Base-by-base conservation (phyloP, 2,113 vertebrate genomes). In the Gymnogyps californianus region DNA sequence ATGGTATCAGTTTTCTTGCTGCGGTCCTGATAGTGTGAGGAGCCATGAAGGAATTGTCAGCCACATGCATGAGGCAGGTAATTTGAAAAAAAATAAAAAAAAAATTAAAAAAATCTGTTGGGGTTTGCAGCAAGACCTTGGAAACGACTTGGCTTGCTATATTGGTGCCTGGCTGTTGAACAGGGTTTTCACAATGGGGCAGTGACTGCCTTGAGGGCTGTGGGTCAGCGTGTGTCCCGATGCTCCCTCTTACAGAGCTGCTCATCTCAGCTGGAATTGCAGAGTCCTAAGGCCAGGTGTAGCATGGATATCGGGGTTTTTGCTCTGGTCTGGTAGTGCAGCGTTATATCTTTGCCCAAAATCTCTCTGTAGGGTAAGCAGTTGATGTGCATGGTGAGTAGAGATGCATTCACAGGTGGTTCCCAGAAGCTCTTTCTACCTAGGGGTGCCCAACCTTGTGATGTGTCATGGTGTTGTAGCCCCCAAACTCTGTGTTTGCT, bases 41-140 rank as follows among this genome's bases (percentile, higher is more conserved):
- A 91, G 29, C 57, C 32, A 2, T 16, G 26, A 36, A 87, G 47
- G 52, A 54, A 19, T 57, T 16, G 36, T 75, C 51, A 87, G 4
- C 49, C 46, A 21, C 0, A 0, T 17, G 44, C 31, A 22, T 1
- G 11, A 82, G 29, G 22, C 71, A 36, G 32, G 13, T 65, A 42
- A 38, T 49, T 12, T n/a, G n/a, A 12, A 49, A 62, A 58, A 64
- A 40, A 46, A 55, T 36, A n/a, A 7, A 13, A 32, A 34, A 32
- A 34, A 38, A 38, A 38, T 38, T 8, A 38, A 38, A 38, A 32
- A 34, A 32, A 34, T 18, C 22, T 19, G 0, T 17, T 81, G 21
- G 8, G 40, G 8, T 65, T 93, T 62, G 26, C 69, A 82, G 20
- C 13, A 65, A 36, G 74, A 71, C 24, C 46, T 81, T 34, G 59